Evolutionary conservation across 2,797 vertebrate genomes (phyloP).

Genomic region (Manis pentadactyla): DNA sequence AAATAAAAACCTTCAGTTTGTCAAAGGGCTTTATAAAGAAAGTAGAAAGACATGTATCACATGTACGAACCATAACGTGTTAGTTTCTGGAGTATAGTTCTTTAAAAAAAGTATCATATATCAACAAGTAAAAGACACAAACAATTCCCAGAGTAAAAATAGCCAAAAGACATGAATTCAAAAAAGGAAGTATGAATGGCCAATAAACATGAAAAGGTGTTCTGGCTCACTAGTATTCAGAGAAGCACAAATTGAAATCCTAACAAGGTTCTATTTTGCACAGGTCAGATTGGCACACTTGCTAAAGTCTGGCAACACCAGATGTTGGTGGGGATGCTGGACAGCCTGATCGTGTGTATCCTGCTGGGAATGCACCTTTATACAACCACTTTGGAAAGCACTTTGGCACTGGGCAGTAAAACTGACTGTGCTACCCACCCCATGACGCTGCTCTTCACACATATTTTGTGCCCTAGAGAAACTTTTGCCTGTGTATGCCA

Average conservation of each 20-base stretch:
- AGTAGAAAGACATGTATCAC: not conserved
- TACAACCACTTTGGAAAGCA: not conserved
- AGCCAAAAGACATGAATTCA: not conserved
- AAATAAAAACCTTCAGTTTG: constrained; percentile 25
- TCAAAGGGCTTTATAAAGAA: constrained; percentile 20
- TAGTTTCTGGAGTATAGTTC: not conserved
- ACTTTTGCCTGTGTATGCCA: not conserved
- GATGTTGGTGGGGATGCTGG: not conserved
- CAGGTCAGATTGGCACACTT: not conserved
- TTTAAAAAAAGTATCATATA: too few relatives aligned
- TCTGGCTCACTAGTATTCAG: not conserved
- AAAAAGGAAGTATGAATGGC: not conserved
- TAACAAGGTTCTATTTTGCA: not conserved
- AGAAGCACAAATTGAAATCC: constrained; percentile 4
- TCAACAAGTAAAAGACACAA: not conserved
- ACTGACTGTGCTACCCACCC: not conserved
- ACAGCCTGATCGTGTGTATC: not conserved
- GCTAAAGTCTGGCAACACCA: not conserved
- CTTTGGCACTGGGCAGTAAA: not conserved
- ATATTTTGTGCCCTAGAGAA: not conserved
- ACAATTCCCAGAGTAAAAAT: not conserved
- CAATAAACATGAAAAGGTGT: not conserved
- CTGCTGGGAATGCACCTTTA: too few relatives aligned
- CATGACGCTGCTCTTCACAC: not conserved
- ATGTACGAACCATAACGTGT: not conserved